A percentile compares a stretch with the other conserved stretches of the same genome.
Evolutionary conservation across 2,797 vertebrate species (phyloP).

Genomic region (Microctenopoma steveboyesi): DNA sequence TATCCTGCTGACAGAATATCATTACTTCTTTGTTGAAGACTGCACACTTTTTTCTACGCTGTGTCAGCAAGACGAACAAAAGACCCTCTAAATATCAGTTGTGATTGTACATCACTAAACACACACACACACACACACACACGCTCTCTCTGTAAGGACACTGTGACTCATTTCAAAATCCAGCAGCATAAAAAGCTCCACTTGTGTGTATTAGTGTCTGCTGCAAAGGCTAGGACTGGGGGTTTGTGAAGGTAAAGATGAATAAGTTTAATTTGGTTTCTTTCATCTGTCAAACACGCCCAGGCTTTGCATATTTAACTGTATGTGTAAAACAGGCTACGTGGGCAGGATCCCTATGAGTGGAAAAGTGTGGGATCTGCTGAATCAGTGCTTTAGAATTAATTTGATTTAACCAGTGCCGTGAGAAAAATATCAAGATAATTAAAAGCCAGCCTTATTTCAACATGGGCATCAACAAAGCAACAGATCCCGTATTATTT

Average conservation of each 20-base stretch:
- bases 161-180: constrained; percentile 23
- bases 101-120: constrained; percentile 50
- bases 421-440: constrained; percentile 40
- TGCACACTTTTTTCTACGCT: constrained; percentile 25
- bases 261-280: constrained; percentile 69
- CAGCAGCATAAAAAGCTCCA: constrained; percentile 22
- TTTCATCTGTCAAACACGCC: constrained; percentile 68
- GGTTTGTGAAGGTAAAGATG: constrained; percentile 55
- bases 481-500: constrained; percentile 11
- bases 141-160: background rate
- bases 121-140: too few species aligned
- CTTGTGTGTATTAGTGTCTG: constrained; percentile 21
- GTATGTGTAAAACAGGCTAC: constrained; percentile 53
- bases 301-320: constrained; percentile 65
- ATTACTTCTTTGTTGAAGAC: constrained; percentile 43
- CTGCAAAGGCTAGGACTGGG: constrained; percentile 31
- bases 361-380: constrained; percentile 46
- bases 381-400: constrained; percentile 55
- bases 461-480: background rate
- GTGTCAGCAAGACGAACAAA: constrained; percentile 56
- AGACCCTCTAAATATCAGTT: constrained; percentile 43
- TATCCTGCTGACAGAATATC: constrained; percentile 39
- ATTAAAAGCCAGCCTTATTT: constrained; percentile 38
- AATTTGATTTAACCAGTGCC: constrained; percentile 32
- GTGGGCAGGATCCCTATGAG: constrained; percentile 56